Evolutionary conservation across 92 coral and sea anemone genomes (phyloP), one percentile per base, ranked within the genome.

Genomic region (Umimayanthus kanabou): DNA sequence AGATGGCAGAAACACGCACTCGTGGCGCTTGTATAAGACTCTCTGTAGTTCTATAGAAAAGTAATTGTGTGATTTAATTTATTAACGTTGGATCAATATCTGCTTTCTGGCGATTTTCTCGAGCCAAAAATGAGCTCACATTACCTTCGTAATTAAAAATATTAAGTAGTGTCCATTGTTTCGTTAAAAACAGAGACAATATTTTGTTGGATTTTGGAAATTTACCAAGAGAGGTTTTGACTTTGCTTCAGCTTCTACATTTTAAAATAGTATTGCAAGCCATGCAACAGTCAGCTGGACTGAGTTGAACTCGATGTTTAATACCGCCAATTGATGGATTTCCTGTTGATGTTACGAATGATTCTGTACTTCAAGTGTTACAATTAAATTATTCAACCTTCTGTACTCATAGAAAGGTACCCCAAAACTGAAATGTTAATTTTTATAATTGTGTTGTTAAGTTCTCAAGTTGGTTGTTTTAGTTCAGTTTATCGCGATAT

Each of bases 321-420:
- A n/a, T n/a, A 74, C 47, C 79, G 29, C n/a, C 47, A 37, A 16
- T 14, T 37, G 42, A 74, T 0, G 9, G 43, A 75, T 75, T 75
- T 75, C 79, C 79, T 75, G 79, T 75, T 75, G 79, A 20, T 75
- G 23, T 37, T 22, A 25, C 49, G 25, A 74, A 39, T 13, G 47
- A 16, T 33, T 37, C 39, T 11, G 39, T 39, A 73, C 22, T 57
- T 16, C 66, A 57, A 61, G 69, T 26, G 69, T 25, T 3, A 61
- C 69, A 18, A 61, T 61, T 23, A 23, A 61, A 61, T 23, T 13
- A 45, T 37, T 39, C 79, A 18, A 37, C 79, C 47, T 53, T 53
- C 20, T 61, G n/a, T 14, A 61, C 5, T 61, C 26, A 61, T 61
- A 61, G 69, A 61, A 61, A 61, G 9, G 9, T 26, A 18, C 26